phyloP scores from a whole-genome alignment of 1,140 invertebrate species.

The Orius laevigatus region DNA sequence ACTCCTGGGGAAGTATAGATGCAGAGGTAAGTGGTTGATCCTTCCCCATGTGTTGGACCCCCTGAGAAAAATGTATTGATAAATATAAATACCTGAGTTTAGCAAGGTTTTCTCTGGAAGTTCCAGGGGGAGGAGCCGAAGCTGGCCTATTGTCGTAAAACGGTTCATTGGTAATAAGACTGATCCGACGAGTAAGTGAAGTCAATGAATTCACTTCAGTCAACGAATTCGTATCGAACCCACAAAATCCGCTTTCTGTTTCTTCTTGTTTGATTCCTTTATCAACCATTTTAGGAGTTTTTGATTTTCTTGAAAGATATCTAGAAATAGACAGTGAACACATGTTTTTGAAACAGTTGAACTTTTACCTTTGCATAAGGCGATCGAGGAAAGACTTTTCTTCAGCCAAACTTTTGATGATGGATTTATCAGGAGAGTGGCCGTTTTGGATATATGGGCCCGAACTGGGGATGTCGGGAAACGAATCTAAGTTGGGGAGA shows the following conservation, averaged over 20 bases:
- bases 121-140: conserved; percentile 36
- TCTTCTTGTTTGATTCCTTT: not conserved
- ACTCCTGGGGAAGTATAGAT: too few relatives aligned
- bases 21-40: too few relatives aligned
- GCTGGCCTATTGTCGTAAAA: conserved; percentile 57
- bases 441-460: too few relatives aligned
- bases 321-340: too few relatives aligned
- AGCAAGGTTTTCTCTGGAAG: conserved; percentile 19
- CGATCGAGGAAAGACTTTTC: conserved; percentile 35
- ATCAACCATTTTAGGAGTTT: not conserved
- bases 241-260: not conserved
- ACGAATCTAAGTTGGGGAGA: conserved; percentile 54
- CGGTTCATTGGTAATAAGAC: conserved; percentile 41
- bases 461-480: conserved; percentile 37
- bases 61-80: too few relatives aligned
- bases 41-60: too few relatives aligned
- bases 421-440: conserved; percentile 27
- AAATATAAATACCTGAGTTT: too few relatives aligned
- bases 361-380: conserved; percentile 26
- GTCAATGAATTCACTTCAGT: too few relatives aligned
- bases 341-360: too few relatives aligned
- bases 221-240: too few relatives aligned
- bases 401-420: conserved; percentile 20
- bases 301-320: not conserved
- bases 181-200: too few relatives aligned